Conservation (phyloP, 2,888 invertebrate genomes). For the Stenoptilia bipunctidactyla region DNA sequence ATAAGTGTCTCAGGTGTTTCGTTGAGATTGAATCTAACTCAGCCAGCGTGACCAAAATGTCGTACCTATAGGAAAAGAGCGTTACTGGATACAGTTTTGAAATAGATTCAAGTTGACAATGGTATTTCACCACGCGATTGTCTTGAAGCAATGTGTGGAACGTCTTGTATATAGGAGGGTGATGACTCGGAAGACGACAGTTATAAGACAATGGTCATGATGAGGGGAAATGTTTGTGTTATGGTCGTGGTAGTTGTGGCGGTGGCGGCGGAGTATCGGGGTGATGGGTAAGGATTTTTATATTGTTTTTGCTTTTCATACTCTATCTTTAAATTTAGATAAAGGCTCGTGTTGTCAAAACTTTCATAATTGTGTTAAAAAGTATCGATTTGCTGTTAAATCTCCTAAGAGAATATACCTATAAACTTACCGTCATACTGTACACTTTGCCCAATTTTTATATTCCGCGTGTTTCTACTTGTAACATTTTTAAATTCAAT, state of each 20-base stretch:
- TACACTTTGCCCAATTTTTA: too few relatives aligned
- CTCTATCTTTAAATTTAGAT: too few relatives aligned
- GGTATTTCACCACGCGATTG: conserved; percentile 61
- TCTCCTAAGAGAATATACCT: too few relatives aligned
- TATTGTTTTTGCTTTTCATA: too few relatives aligned
- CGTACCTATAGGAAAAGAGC: background rate
- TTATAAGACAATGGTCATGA: conserved; percentile 31
- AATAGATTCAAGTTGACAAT: conserved; percentile 28
- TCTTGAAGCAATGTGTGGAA: conserved; percentile 47
- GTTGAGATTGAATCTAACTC: background rate
- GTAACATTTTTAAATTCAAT: too few relatives aligned
- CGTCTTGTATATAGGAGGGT: conserved; percentile 53
- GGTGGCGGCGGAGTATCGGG: conserved; percentile 36
- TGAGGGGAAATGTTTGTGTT: conserved; percentile 29
- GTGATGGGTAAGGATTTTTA: conserved; percentile 48
- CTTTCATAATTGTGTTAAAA: too few relatives aligned
- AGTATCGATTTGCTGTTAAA: too few relatives aligned
- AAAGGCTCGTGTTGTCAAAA: too few relatives aligned
- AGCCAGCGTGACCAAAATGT: background rate
- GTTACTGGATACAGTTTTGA: background rate
- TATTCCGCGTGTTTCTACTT: too few relatives aligned
- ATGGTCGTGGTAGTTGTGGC: conserved; percentile 17
- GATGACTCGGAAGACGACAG: conserved; percentile 35
- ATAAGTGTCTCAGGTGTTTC: too few relatives aligned
- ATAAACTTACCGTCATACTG: too few relatives aligned